Percentiles rank a stretch among this genome's conserved stretches.
Evolutionary conservation across 1,140 invertebrate genomes (phyloP).

Genomic region (Trachymyrmex septentrionalis): DNA sequence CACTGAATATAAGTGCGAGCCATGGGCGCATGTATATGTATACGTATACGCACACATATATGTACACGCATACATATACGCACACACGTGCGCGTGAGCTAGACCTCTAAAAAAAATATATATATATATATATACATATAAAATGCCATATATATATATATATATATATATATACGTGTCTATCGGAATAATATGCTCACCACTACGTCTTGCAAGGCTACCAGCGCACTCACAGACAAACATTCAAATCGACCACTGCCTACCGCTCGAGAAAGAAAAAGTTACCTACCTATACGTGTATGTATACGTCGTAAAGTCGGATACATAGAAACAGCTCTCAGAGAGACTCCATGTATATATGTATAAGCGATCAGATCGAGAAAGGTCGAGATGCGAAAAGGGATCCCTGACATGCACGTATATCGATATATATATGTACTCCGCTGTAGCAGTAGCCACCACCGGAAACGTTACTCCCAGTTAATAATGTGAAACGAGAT

Average conservation of each 20-base stretch:
- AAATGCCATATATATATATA: slow-evolving; percentile 18
- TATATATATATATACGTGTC: slow-evolving; percentile 9
- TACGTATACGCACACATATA: slow-evolving; percentile 48
- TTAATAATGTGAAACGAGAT: slow-evolving; percentile 47
- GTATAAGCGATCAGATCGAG: slow-evolving; percentile 66
- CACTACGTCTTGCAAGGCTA: slow-evolving; percentile 83
- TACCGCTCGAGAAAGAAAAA: slow-evolving; percentile 75
- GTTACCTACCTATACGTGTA: slow-evolving; percentile 51
- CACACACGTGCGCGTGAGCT: slow-evolving; percentile 54
- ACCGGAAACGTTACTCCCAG: slow-evolving; percentile 52
- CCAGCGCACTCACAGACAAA: slow-evolving; percentile 87
- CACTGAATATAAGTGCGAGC: slow-evolving; percentile 63
- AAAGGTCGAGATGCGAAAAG: slow-evolving; percentile 56
- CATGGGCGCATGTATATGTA: slow-evolving; percentile 53
- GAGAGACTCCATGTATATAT: slow-evolving; percentile 58
- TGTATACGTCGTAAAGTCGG: slow-evolving; percentile 51
- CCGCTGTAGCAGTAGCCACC: neutral
- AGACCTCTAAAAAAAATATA: slow-evolving; percentile 29
- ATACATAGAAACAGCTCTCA: slow-evolving; percentile 51
- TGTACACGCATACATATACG: slow-evolving; percentile 58
- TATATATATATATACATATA: slow-evolving; percentile 8
- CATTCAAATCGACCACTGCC: slow-evolving; percentile 85
- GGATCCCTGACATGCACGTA: slow-evolving; percentile 43
- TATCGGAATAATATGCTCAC: slow-evolving; percentile 72
- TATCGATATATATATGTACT: slow-evolving; percentile 45